A percentile compares a stretch with the other conserved stretches of the same genome.
Evolutionary conservation across 1,140 invertebrate species (phyloP).

Genomic region (Rhagoletis zephyria): DNA sequence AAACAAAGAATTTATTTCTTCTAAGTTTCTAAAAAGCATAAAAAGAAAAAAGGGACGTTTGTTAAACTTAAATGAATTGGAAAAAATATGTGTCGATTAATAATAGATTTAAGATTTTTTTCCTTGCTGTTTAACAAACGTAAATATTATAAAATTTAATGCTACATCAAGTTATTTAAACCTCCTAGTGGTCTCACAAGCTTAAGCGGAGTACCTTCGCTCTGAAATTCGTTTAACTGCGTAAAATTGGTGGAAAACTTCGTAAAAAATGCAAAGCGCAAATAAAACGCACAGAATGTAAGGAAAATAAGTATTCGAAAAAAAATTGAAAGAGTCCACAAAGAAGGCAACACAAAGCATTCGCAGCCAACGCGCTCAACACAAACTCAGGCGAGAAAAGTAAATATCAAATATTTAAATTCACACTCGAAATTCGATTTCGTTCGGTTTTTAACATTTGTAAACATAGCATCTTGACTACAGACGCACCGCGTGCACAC

Average conservation of each 20-base stretch:
- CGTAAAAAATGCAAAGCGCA: background rate
- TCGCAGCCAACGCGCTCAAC: background rate
- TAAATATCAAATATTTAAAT: constrained; percentile 54
- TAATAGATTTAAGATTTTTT: too few species aligned
- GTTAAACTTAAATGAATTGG: too few species aligned
- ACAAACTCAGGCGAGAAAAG: constrained; percentile 38
- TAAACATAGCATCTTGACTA: constrained; percentile 36
- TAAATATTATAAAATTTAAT: too few species aligned
- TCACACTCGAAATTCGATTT: constrained; percentile 54
- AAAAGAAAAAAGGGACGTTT: too few species aligned
- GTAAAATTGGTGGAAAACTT: background rate
- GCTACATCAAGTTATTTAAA: too few species aligned
- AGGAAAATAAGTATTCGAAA: background rate
- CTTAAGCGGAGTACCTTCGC: too few species aligned
- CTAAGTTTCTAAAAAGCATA: too few species aligned
- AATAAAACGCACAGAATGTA: background rate
- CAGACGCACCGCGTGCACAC: background rate
- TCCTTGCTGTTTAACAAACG: too few species aligned
- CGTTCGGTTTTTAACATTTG: constrained; percentile 51
- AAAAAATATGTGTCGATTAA: too few species aligned
- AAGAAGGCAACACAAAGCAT: background rate
- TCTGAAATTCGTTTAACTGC: background rate
- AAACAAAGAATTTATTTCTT: too few species aligned
- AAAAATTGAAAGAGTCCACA: background rate
- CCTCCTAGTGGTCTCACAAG: too few species aligned